These are phyloP conservation scores for Hozukius guyotensis DNA, from an alignment of 2,797 vertebrate species.

Conservation along the genomic window DNA sequence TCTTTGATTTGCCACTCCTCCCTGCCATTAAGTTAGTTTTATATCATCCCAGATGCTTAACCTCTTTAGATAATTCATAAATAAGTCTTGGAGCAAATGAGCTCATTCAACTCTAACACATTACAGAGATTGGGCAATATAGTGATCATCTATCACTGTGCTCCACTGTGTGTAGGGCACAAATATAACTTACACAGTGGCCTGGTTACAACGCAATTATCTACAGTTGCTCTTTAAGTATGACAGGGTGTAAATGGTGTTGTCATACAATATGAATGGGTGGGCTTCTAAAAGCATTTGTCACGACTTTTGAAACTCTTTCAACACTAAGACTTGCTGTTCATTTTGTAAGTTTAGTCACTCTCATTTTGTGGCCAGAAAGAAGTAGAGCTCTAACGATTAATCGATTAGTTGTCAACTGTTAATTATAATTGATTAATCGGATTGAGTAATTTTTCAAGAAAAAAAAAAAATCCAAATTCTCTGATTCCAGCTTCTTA, in stretches of 20 bases:
- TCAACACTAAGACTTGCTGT: conserved; percentile 4
- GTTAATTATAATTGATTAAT: too few species aligned
- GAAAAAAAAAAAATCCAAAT: too few species aligned
- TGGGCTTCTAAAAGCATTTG: conserved; percentile 34
- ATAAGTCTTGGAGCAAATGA: conserved; percentile 50
- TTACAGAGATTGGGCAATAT: conserved; percentile 47
- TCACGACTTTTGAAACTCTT: conserved; percentile 38
- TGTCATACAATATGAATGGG: conserved; percentile 55
- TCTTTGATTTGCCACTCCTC: conserved; percentile 63
- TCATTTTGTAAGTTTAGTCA: conserved; percentile 11
- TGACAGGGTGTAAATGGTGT: conserved; percentile 66
- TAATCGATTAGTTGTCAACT: too few species aligned
- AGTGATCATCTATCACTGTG: conserved; percentile 58
- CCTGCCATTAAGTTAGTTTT: conserved; percentile 63
- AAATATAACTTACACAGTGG: conserved; percentile 64
- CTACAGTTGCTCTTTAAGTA: conserved; percentile 66
- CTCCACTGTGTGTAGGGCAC: conserved; percentile 53
- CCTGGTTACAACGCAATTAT: conserved; percentile 64
- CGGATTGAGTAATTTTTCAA: too few species aligned
- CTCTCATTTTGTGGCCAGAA: not conserved
- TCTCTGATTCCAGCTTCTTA: too few species aligned
- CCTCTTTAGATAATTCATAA: conserved; percentile 62
- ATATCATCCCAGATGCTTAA: conserved; percentile 74
- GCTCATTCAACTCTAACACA: conserved; percentile 61
- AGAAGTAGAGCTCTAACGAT: not conserved